These are phyloP conservation scores for Lochmaea capreae DNA, from an alignment of 2,888 invertebrate species.

Conservation along the genomic window DNA sequence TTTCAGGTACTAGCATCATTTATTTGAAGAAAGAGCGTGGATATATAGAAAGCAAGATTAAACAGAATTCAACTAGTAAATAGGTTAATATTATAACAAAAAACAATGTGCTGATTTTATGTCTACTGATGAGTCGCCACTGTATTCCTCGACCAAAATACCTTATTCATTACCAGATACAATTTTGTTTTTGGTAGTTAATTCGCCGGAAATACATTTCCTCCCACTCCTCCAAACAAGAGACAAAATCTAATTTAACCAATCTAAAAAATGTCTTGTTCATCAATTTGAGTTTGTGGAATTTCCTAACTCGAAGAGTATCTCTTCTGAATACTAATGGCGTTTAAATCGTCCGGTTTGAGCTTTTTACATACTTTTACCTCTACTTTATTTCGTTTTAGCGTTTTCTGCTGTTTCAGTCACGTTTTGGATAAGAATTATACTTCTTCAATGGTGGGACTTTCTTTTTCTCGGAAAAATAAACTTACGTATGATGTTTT, in stretches of 20 bases:
- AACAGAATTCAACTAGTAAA: no score
- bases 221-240: not conserved
- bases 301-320: conserved; percentile 1
- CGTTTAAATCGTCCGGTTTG: not conserved
- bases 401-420: not conserved
- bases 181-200: not conserved
- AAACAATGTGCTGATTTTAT: no score
- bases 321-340: conserved; percentile 11
- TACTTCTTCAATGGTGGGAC: not conserved
- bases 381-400: not conserved
- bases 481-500: no score
- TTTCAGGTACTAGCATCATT: no score
- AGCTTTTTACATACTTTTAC: conserved; percentile 2
- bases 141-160: not conserved
- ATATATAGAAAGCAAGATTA: no score
- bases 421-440: not conserved
- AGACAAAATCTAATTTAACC: conserved; percentile 7
- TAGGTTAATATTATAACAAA: no score
- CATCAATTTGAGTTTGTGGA: not conserved
- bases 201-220: not conserved
- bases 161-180: not conserved
- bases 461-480: not conserved
- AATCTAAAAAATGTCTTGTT: conserved; percentile 7
- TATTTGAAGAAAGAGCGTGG: no score
- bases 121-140: no score